Base-by-base conservation (phyloP, 1,140 invertebrate species). In the Bilobella aurantiaca region DNA sequence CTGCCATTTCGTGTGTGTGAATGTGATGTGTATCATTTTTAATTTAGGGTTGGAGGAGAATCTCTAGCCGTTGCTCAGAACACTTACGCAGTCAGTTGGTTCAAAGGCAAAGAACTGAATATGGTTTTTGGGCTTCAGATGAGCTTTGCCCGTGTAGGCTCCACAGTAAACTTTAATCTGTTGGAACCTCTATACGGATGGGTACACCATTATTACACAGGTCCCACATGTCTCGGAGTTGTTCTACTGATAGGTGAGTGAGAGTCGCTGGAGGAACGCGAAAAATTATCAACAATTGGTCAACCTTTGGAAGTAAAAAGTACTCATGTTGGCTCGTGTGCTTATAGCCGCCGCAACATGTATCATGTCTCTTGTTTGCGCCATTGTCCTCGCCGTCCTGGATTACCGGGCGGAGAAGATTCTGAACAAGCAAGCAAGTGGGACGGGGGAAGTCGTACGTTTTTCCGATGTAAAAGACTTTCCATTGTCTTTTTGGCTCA, bases 41-140 rank as follows among this genome's bases (percentile, higher is more conserved):
- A 73, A 81, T 82, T 58, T 75, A 93, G 91, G 62, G 91, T 98
- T 78, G 95, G 95, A 23, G 93, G 92, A 21, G 96, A 98, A 80
- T 96, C 93, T 0, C 77, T 98, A 57, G 89, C 91, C 46, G 94
- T 98, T 2, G 94, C 93, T n/a, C 94, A 97, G 75, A 98, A 98
- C 75, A 95, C 89, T 71, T 98, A 98, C 80, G 92, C 94, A 0
- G 95, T 97, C 0, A 81, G 91, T 23, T 98, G 95, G 96, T 98
- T 98, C 74, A 93, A 95, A 79, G 94, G 93, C 8, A 94, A 92
- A 79, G 94, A 96, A 80, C 79, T 98, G 29, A 98, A 98, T 76
- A 95, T 96, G 89, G 94, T 98, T 1, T 96, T 98, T 82, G 93
- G 96, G 31, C 78, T 91, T 74, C 85, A 95, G 77, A 77, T 98